Conservation (phyloP, 2,113 vertebrate species). For the Eulemur macaco region DNA sequence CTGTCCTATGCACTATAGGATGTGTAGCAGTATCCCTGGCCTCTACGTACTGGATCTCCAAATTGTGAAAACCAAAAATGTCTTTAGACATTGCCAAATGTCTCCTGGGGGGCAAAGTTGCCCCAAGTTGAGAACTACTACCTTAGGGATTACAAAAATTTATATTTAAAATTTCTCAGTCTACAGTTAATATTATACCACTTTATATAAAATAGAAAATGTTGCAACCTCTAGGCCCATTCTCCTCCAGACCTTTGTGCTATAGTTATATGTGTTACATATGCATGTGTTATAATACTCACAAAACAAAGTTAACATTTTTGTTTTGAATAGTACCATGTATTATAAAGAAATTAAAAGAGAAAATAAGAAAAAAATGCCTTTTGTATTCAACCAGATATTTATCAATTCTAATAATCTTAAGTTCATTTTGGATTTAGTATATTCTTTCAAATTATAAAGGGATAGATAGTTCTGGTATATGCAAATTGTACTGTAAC, state of each 20-base stretch:
- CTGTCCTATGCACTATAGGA: background rate
- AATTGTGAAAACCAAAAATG: background rate
- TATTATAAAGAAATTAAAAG: background rate
- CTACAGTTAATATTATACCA: background rate
- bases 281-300: background rate
- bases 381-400: background rate
- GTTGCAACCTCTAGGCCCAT: background rate
- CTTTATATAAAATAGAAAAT: background rate
- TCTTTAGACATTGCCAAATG: background rate
- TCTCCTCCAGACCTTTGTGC: background rate
- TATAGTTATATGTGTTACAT: background rate
- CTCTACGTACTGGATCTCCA: background rate
- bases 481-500: background rate
- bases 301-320: background rate
- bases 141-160: background rate
- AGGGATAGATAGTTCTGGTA: background rate
- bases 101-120: background rate
- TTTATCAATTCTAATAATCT: background rate
- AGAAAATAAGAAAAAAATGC: background rate
- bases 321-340: background rate
- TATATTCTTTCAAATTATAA: background rate
- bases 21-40: background rate
- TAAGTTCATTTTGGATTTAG: background rate
- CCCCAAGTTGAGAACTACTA: background rate
- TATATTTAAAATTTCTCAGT: background rate